Conservation (phyloP, 2,797 vertebrate species). For the Tragelaphus eurycerus region DNA sequence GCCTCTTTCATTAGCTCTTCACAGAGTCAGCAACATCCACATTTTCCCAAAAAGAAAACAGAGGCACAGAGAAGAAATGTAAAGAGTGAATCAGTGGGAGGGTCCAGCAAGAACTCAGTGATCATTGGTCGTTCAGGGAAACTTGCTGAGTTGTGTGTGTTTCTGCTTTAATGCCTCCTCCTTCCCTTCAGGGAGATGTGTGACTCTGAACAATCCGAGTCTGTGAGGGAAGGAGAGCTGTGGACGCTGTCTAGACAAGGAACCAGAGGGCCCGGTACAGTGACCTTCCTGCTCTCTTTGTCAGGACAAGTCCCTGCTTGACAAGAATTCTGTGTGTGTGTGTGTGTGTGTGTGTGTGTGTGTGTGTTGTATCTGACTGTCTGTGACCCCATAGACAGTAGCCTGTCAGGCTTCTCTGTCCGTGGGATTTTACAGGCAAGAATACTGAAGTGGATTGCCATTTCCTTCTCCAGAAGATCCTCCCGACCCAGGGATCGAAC, state of each 20-base stretch:
- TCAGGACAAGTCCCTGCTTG: slow-evolving; percentile 40
- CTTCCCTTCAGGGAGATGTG: background rate
- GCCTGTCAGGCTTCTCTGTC: background rate
- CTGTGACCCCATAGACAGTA: background rate
- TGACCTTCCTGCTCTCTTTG: background rate
- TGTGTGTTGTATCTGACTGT: background rate
- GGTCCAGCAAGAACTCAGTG: background rate
- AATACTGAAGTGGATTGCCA: background rate
- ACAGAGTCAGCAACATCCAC: background rate
- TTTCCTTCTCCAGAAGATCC: background rate
- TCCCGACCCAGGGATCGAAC: background rate
- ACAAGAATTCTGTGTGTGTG: background rate
- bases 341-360: background rate
- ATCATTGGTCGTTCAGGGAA: background rate
- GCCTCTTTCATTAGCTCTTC: background rate
- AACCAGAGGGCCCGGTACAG: background rate
- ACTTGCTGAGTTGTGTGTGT: background rate
- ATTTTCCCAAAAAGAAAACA: background rate
- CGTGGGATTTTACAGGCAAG: background rate
- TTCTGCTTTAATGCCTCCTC: background rate
- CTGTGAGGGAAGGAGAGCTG: background rate
- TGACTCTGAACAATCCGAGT: background rate
- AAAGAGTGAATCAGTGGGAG: background rate
- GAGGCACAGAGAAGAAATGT: background rate
- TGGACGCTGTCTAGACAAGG: background rate